These are phyloP conservation scores for Ceratina calcarata DNA, from an alignment of 1,140 invertebrate genomes.

Conservation along the genomic window DNA sequence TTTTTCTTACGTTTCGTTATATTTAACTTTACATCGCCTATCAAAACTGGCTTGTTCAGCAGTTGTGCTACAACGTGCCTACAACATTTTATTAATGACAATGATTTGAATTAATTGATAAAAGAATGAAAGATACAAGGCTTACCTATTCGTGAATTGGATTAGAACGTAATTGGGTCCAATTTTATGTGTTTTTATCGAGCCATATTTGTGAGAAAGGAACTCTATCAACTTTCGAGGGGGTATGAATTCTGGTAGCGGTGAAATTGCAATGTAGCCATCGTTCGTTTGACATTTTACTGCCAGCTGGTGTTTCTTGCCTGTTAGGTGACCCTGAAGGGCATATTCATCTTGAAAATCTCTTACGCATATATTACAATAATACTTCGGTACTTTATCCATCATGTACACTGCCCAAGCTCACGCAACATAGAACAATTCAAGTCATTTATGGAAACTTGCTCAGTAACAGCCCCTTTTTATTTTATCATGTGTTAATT, in stretches of 20 bases:
- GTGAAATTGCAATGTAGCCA: conserved; percentile 76
- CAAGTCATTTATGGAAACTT: no score
- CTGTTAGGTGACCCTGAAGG: conserved; percentile 69
- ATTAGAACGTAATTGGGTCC: conserved; percentile 61
- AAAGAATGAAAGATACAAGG: conserved; percentile 9
- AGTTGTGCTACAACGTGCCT: conserved; percentile 54
- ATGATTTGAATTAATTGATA: background rate
- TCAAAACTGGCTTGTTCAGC: conserved; percentile 57
- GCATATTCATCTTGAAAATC: conserved; percentile 66
- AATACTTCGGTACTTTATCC: conserved; percentile 59
- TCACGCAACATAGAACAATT: no score
- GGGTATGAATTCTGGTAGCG: conserved; percentile 62
- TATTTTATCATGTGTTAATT: no score
- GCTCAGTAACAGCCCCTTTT: no score
- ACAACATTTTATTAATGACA: background rate
- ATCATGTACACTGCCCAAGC: no score
- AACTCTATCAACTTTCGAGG: conserved; percentile 48
- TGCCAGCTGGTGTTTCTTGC: conserved; percentile 73
- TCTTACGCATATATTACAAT: conserved; percentile 70
- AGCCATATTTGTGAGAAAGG: conserved; percentile 75
- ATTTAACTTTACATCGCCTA: conserved; percentile 59
- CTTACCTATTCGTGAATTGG: conserved; percentile 70
- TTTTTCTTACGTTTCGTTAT: conserved; percentile 52
- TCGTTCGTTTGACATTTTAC: conserved; percentile 50
- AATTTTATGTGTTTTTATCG: conserved; percentile 66